Percentiles rank a stretch among this genome's conserved stretches.
These are phyloP conservation scores for Phymorhynchus buccinoides DNA, from an alignment of 1,140 invertebrate species.

Conservation along the genomic window DNA sequence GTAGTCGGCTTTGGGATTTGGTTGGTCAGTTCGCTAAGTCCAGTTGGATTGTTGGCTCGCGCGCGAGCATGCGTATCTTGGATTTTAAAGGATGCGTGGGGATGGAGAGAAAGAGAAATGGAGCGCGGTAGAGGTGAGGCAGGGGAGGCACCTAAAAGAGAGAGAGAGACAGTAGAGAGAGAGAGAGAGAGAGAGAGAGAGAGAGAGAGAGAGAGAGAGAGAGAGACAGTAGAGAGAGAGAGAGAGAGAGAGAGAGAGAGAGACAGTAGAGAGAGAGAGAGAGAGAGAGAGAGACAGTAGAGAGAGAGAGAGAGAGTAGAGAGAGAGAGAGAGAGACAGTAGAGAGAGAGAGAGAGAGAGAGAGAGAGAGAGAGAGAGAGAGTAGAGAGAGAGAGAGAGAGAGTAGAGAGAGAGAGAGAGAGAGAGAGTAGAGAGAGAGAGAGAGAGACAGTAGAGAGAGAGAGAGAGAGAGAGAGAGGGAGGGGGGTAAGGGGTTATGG, in stretches of 20 bases:
- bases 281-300: neutral
- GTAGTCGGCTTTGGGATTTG: no score
- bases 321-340: neutral
- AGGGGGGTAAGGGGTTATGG: no score
- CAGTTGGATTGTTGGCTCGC: no score
- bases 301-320: neutral
- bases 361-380: neutral
- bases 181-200: neutral
- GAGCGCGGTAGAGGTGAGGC: neutral
- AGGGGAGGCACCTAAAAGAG: neutral
- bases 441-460: no score
- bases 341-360: neutral
- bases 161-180: neutral
- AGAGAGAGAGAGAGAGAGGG: no score
- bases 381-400: no score
- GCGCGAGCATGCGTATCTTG: no score
- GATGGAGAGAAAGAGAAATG: neutral
- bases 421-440: no score
- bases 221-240: neutral
- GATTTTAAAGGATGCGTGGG: no score
- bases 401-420: neutral
- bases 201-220: neutral
- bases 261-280: neutral
- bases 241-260: neutral
- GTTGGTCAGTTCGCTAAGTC: no score